A percentile compares a stretch with the other conserved stretches of the same genome.
Conservation (phyloP, 2,888 invertebrate genomes). For the Reticulitermes lucifugus region DNA sequence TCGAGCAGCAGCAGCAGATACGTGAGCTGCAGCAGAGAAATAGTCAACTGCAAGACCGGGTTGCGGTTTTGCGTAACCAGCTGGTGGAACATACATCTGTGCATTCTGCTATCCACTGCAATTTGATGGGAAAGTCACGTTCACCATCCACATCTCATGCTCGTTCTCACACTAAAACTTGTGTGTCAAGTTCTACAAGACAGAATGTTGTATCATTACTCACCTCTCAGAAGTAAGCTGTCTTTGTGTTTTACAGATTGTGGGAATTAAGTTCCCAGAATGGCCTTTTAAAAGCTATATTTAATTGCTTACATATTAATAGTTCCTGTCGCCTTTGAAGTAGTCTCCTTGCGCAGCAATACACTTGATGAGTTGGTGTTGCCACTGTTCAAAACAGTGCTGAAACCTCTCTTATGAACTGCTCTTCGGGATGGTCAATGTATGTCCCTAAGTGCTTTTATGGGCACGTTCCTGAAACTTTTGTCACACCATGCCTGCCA, state of each 20-base stretch:
- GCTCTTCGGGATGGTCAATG: too few relatives aligned
- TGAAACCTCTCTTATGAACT: too few relatives aligned
- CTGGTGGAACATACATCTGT: conserved; percentile 41
- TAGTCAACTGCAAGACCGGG: neutral
- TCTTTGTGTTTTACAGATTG: neutral
- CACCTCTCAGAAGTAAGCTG: conserved; percentile 20
- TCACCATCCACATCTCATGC: conserved; percentile 38
- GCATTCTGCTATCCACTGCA: conserved; percentile 40
- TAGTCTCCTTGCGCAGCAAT: too few relatives aligned
- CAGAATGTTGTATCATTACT: neutral
- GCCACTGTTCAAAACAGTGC: too few relatives aligned
- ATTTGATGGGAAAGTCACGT: neutral
- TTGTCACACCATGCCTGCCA: too few relatives aligned
- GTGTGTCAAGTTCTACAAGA: conserved; percentile 5
- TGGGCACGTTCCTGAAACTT: too few relatives aligned
- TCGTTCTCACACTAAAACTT: conserved; percentile 7
- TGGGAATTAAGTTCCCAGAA: too few relatives aligned
- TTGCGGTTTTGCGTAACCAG: conserved; percentile 40
- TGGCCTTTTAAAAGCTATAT: too few relatives aligned
- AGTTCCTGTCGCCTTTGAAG: too few relatives aligned
- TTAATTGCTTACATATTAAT: too few relatives aligned
- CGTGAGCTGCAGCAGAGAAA: conserved; percentile 6
- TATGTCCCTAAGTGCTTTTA: too few relatives aligned
- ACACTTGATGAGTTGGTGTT: too few relatives aligned
- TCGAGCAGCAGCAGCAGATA: conserved; percentile 24